Base-by-base conservation (phyloP, 2,888 invertebrate species). In the Leptodirus hochenwartii region DNA sequence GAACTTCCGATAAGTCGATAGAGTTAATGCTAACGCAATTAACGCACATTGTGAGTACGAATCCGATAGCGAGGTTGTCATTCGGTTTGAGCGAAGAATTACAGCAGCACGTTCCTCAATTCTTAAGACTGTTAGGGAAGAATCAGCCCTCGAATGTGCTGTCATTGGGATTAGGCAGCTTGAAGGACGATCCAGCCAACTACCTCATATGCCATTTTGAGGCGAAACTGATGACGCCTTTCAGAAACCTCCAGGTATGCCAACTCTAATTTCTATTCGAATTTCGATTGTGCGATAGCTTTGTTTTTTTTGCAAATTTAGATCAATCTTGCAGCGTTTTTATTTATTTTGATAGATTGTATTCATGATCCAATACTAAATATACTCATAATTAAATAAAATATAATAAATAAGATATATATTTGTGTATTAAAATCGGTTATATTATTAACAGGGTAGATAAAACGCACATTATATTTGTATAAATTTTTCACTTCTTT, bases 101-200 rank as follows among this genome's bases (percentile, higher is more conserved):
- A 29, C 41, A 48, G 28, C 22, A 31, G 5, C 44, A 46, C 36
- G 39, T 50, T 25, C 47, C 51, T 27, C 43, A 49, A 31, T 43
- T 49, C 33, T 36, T 51, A 30, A 38, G 41, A 31, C 39, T 48
- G 20, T 35, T 56, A 25, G 49, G 53, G 30, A 43, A 50, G 33
- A 45, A 51, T 28, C 54, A 55, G 36, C 57, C 69, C 26, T 59
- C 62, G 40, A 62, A 65, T 34, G 49, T 79, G 27, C 59, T 63
- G 34, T 60, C 65, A 37, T 56, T 79, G 24, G 72, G 75, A 41
- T 54, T 79, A 41, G 73, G 76, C 38, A 73, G 75, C 29, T 66
- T 79, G 16, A 78, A 77, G 51, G 72, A 72, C 48, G 71, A 76
- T 58, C 72, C 76, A 33, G 65, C 68, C 43, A 62, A 65, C 44